Percentiles rank a stretch among this genome's conserved stretches.
Evolutionary conservation across 2,797 vertebrate species (phyloP).

Genomic region (Myripristis murdjan): DNA sequence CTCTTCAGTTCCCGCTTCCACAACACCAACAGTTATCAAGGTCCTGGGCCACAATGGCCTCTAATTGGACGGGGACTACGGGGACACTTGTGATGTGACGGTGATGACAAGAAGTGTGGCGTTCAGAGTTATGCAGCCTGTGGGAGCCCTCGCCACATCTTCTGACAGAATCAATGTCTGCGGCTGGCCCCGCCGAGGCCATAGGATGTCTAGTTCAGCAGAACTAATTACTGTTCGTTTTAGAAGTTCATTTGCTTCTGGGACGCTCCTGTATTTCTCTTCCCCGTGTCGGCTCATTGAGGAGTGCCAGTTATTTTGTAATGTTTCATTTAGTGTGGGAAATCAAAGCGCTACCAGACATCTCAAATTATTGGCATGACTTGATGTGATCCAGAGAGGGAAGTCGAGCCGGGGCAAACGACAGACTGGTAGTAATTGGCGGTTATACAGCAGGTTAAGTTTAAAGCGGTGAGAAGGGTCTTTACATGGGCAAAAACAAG

Average conservation of each 20-base stretch:
- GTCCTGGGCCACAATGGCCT: constrained; percentile 30
- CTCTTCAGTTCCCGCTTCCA: constrained; percentile 17
- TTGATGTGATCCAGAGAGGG: constrained; percentile 31
- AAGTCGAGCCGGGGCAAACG: constrained; percentile 17
- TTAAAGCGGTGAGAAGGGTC: background rate
- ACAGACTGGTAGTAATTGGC: constrained; percentile 12
- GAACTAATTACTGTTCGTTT: constrained; percentile 70
- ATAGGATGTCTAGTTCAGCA: constrained; percentile 53
- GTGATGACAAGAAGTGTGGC: constrained; percentile 50
- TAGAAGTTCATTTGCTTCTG: constrained; percentile 66
- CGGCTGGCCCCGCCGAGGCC: constrained; percentile 27
- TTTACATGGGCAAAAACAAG: background rate
- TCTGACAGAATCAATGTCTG: constrained; percentile 67
- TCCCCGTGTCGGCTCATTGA: constrained; percentile 16
- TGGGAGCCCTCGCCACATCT: constrained; percentile 52
- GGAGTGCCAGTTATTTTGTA: constrained; percentile 42
- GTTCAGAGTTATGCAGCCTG: constrained; percentile 16
- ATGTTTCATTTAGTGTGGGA: constrained; percentile 51
- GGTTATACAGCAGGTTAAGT: background rate
- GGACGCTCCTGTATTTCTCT: constrained; percentile 19
- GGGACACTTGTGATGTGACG: constrained; percentile 65
- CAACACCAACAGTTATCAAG: constrained; percentile 30
- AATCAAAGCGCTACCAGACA: constrained; percentile 38
- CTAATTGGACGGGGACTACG: constrained; percentile 71
- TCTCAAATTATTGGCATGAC: constrained; percentile 33